A percentile compares a stretch with the other conserved stretches of the same genome.
These are phyloP conservation scores for Rhopalosiphum padi DNA, from an alignment of 1,140 invertebrate genomes.

Conservation along the genomic window DNA sequence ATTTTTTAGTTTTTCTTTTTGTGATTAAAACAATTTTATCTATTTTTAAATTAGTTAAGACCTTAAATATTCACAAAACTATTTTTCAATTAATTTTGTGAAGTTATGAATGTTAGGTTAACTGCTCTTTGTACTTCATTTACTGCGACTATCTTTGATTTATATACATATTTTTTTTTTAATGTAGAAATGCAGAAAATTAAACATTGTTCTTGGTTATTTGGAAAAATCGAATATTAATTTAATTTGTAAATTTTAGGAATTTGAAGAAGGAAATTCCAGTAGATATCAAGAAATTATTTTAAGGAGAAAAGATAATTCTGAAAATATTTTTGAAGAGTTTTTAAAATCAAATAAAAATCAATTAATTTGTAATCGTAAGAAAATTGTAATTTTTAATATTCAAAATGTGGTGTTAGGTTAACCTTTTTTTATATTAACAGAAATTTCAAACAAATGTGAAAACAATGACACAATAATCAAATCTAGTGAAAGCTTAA, in stretches of 20 bases:
- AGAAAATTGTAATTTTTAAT: background rate
- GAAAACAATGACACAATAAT: background rate
- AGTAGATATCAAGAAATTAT: background rate
- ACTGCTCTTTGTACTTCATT: no score
- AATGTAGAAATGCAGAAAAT: background rate
- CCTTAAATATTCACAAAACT: no score
- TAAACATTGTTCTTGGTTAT: background rate
- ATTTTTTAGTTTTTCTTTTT: no score
- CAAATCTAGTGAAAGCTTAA: background rate
- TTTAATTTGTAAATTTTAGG: background rate
- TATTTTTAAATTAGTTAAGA: no score
- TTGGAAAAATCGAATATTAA: background rate
- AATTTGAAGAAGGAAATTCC: conserved; percentile 27
- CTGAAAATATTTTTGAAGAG: conserved; percentile 17
- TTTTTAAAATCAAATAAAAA: background rate
- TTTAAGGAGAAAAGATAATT: conserved; percentile 19
- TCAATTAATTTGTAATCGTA: background rate
- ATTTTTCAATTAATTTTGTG: no score
- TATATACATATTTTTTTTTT: background rate
- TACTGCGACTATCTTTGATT: no score
- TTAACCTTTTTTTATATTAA: background rate
- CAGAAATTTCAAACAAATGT: background rate
- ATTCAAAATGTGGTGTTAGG: background rate
- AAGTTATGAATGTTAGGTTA: no score
- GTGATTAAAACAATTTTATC: no score